Base-by-base conservation (phyloP, 2,113 vertebrate species). In the Alaudala cheleensis region DNA sequence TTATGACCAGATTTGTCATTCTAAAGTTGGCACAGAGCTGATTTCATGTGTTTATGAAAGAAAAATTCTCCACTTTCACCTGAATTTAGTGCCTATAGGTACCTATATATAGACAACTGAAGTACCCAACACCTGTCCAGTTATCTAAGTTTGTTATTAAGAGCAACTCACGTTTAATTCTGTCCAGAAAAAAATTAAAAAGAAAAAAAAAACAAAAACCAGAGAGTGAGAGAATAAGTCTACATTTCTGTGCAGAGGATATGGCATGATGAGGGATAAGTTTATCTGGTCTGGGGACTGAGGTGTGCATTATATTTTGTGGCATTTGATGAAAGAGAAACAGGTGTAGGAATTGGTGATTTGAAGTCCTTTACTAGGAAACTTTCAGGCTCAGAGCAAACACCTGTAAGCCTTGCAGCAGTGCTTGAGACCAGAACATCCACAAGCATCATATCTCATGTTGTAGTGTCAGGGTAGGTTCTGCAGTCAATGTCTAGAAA, bases 381-480 rank as follows among this genome's bases (percentile, higher is more conserved):
- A 31, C 0, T 37, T 33, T 21, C 47, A 76, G 47, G 17, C 11
- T 18, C 29, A 37, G 22, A 66, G 10, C 14, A 76, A 51, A 42
- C 5, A 50, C 7, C 22, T 31, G 2, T 20, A 44, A 78, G 22
- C 37, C n/a, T 20, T 37, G 31, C 16, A 19, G 31, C 4, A 0
- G 24, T 11, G 25, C 14, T 78, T 10, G 25, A 37, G 14, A 44
- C 10, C 29, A 31, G 19, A 74, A 33, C 14, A 37, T 3, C 10
- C 6, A 0, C 2, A 4, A 50, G 28, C 24, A 62, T 44, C 49
- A 28, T 39, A 44, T 34, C 11, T 40, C 37, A 22, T 8, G 4
- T 2, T 19, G 31, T 2, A 51, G 31, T 4, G 1, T 9, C 23
- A 62, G 13, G 2, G 11, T 3, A 18, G 24, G 2, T 24, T 2